These are phyloP conservation scores for Antheraea yamamai DNA, from an alignment of 2,888 invertebrate species.

Conservation along the genomic window DNA sequence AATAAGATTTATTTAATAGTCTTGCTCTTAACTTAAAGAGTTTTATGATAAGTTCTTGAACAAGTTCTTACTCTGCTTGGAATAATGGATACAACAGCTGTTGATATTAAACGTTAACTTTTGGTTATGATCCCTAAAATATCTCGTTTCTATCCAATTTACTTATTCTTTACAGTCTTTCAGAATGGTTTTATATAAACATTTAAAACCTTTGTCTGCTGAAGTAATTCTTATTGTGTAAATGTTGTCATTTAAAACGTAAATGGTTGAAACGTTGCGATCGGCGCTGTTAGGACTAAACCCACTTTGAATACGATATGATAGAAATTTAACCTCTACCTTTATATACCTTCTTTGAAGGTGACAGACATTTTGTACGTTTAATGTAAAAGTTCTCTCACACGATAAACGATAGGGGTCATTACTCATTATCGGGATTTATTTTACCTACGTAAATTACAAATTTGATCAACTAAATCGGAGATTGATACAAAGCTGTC, in stretches of 20 bases:
- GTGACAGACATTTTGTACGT: background rate
- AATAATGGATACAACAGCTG: too few relatives aligned
- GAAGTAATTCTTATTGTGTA: background rate
- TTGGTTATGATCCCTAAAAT: too few relatives aligned
- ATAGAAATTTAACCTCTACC: background rate
- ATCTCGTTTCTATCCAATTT: too few relatives aligned
- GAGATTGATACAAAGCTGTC: background rate
- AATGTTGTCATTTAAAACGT: background rate
- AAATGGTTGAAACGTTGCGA: background rate
- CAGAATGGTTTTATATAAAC: background rate
- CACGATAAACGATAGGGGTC: background rate
- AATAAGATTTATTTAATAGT: too few relatives aligned
- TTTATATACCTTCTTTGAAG: background rate
- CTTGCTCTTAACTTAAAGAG: too few relatives aligned
- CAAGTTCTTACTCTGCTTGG: too few relatives aligned
- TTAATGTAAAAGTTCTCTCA: background rate
- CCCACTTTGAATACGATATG: background rate
- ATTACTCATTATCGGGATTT: background rate
- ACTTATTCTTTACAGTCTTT: too few relatives aligned
- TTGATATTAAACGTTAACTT: too few relatives aligned
- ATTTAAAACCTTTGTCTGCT: background rate
- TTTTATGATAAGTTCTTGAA: too few relatives aligned
- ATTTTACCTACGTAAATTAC: background rate
- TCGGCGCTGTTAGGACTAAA: background rate
- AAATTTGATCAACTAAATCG: background rate